These are phyloP conservation scores for Palaemon carinicauda DNA, from an alignment of 1,140 invertebrate species.

Conservation along the genomic window DNA sequence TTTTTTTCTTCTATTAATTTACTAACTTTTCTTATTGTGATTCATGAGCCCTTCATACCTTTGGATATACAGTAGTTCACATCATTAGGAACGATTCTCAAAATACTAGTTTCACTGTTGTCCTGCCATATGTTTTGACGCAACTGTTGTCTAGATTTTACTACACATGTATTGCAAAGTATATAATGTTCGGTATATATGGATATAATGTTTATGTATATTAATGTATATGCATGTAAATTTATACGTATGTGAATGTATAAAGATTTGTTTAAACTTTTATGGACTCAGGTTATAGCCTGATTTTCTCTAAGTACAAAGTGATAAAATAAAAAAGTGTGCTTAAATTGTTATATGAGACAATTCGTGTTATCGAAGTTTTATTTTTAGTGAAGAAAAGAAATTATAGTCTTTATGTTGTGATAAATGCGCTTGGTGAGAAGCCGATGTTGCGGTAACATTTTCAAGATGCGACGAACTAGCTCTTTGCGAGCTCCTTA, in stretches of 20 bases:
- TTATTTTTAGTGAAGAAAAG: conserved; percentile 47
- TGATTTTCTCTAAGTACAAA: conserved; percentile 57
- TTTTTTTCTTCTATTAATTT: no score
- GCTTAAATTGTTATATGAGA: conserved; percentile 48
- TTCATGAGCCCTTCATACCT: no score
- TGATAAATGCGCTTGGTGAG: conserved; percentile 51
- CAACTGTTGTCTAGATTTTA: no score
- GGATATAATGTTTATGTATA: neutral
- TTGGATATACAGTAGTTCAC: no score
- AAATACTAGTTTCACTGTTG: no score
- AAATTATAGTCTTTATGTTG: conserved; percentile 49
- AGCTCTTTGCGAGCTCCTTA: neutral
- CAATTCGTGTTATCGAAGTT: conserved; percentile 49
- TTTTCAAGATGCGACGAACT: conserved; percentile 32
- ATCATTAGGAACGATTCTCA: no score
- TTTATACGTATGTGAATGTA: neutral
- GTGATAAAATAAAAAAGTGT: conserved; percentile 54
- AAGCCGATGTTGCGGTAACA: conserved; percentile 42
- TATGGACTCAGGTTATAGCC: conserved; percentile 32
- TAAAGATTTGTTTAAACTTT: conserved; percentile 37
- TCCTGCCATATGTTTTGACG: no score
- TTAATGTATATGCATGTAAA: neutral
- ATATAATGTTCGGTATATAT: no score
- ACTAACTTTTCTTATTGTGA: no score
- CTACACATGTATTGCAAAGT: no score